Base-by-base conservation (phyloP, 1,140 invertebrate species). In the Cyclargus thomasi region DNA sequence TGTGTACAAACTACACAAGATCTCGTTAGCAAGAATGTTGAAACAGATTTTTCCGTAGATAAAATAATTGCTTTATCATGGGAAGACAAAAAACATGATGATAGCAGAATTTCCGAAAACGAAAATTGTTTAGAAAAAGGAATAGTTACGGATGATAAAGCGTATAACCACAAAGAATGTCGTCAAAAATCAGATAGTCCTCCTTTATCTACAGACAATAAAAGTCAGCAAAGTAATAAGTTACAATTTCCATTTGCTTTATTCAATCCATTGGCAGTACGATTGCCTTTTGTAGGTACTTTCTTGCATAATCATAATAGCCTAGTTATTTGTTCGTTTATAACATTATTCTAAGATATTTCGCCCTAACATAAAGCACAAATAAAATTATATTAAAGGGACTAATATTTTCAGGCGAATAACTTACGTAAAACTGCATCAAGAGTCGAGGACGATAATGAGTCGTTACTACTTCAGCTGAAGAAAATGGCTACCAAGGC, bases 361-460 rank as follows among this genome's bases (percentile, higher is more conserved):
- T 47, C 39, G 11, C 14, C 39, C 39, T 47, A 47, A 47, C 39
- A 47, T 14, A 47, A 16, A 16, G 39, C 39, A 47, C 39, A 8
- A 47, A 47, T 59, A 59, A 74, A 67, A 73, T 71, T 72, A 57
- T 85, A 80, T 81, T 85, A 71, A 82, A 86, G 84, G 83, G 85
- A 88, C 86, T 76, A 84, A 81, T 90, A 88, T 86, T 91, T 94
- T 90, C 93, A 95, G 94, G 94, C 94, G 80, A 92, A 95, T 92
- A 95, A 94, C 85, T 93, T 97, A 80, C 93, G 96, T 86, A 97
- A 96, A 92, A 97, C 97, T 91, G 92, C 96, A 73, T 94, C 94
- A 72, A 93, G 96, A 72, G 93, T 97, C 80, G 97, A 98, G 92
- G 96, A 97, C 86, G 97, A 98, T 92, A 98, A 98, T 92, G 97